Conservation (phyloP, 2,113 vertebrate species). For the Sinocyclocheilus anshuiensis region DNA sequence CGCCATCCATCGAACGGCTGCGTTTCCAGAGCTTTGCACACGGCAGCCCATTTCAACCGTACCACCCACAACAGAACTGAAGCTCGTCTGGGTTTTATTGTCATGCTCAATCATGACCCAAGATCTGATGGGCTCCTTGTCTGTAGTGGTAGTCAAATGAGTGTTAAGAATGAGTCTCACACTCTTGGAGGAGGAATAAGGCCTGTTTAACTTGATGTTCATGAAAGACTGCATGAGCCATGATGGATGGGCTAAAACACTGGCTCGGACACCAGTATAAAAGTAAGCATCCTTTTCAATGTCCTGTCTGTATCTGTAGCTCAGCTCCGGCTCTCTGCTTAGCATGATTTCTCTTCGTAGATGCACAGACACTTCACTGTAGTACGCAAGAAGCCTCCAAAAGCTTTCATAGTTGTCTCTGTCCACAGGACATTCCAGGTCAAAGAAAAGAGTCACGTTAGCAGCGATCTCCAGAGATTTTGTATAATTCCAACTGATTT, state of each 20-base stretch:
- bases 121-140: constrained; percentile 54
- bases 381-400: constrained; percentile 93
- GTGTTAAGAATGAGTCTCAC: constrained; percentile 81
- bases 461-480: constrained; percentile 70
- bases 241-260: constrained; percentile 74
- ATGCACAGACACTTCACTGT: constrained; percentile 87
- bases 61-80: constrained; percentile 73
- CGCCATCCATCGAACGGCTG: constrained; percentile 80
- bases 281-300: constrained; percentile 81
- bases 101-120: constrained; percentile 87
- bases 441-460: constrained; percentile 77
- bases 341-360: constrained; percentile 80
- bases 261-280: constrained; percentile 87
- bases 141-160: constrained; percentile 68
- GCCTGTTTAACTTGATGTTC: constrained; percentile 84
- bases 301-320: constrained; percentile 82
- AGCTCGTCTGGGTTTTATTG: constrained; percentile 57
- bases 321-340: constrained; percentile 72
- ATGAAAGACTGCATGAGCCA: constrained; percentile 87
- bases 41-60: constrained; percentile 78
- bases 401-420: constrained; percentile 82
- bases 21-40: constrained; percentile 79
- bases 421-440: constrained; percentile 83
- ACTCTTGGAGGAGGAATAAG: constrained; percentile 76
- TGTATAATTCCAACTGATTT: constrained; percentile 73